Percentiles rank a stretch among this genome's conserved stretches.
These are phyloP conservation scores for Blennius ocellaris DNA, from an alignment of 2,113 vertebrate species.

Conservation along the genomic window DNA sequence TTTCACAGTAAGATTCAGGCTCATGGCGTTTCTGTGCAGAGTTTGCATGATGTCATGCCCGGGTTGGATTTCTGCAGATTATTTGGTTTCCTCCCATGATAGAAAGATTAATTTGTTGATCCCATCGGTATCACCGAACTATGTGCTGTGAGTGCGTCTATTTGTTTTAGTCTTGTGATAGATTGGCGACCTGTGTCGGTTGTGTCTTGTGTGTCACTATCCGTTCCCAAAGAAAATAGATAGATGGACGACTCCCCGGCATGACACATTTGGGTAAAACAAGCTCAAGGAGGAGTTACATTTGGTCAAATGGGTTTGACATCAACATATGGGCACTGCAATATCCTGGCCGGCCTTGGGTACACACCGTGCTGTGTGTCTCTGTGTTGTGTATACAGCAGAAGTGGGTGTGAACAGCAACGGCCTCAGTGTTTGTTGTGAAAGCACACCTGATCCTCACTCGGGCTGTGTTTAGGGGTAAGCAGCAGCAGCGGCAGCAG, in stretches of 20 bases:
- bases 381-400: slow-evolving; percentile 68
- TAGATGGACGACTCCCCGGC: neutral
- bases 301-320: slow-evolving; percentile 1
- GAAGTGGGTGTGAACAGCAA: slow-evolving; percentile 25
- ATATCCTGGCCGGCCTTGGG: slow-evolving; percentile 2
- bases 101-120: too few relatives aligned
- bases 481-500: slow-evolving; percentile 63
- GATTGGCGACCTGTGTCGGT: too few relatives aligned
- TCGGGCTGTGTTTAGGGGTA: slow-evolving; percentile 67
- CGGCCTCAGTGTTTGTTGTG: slow-evolving; percentile 66
- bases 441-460: slow-evolving; percentile 60
- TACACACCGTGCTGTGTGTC: slow-evolving; percentile 13
- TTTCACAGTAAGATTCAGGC: too few relatives aligned
- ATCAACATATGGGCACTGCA: neutral
- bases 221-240: too few relatives aligned
- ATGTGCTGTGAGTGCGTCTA: too few relatives aligned
- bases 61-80: too few relatives aligned
- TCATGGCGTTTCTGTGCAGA: too few relatives aligned
- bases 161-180: too few relatives aligned
- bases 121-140: too few relatives aligned
- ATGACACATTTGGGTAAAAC: neutral
- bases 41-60: too few relatives aligned
- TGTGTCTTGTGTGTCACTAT: too few relatives aligned
- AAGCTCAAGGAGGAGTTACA: neutral
- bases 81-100: too few relatives aligned